phyloP scores from a whole-genome alignment of 2,113 vertebrate species.

The Cynopterus brachyotis region DNA sequence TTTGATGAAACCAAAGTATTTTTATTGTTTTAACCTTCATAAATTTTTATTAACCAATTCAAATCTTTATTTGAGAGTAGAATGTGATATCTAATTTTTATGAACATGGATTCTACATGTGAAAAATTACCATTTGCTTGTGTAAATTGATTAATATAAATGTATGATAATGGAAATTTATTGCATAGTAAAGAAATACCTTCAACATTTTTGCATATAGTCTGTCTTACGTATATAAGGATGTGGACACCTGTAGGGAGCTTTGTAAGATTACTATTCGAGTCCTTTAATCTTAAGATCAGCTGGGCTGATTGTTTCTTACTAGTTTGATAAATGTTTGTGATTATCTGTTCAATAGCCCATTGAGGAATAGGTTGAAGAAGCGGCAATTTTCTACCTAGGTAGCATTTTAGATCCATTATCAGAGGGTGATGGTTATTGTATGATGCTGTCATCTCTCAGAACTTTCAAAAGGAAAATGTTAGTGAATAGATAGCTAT shows the following conservation, averaged over 20 bases:
- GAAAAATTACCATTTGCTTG: not conserved
- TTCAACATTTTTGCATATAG: not conserved
- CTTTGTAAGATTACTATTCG: not conserved
- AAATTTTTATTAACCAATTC: conserved; percentile 7
- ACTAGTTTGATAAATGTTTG: conserved; percentile 36
- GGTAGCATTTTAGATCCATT: conserved; percentile 37
- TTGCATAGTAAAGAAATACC: not conserved
- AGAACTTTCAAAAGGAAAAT: conserved; percentile 23
- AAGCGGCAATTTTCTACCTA: conserved; percentile 59
- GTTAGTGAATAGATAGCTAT: not conserved
- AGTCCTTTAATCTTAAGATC: conserved; percentile 21
- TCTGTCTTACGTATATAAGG: not conserved
- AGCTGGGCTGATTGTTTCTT: not conserved
- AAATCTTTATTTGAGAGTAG: conserved; percentile 11
- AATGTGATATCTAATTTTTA: not conserved
- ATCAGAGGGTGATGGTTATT: not conserved
- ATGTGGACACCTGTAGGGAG: not conserved
- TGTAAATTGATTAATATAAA: not conserved
- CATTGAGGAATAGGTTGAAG: conserved; percentile 11
- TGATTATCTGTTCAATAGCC: conserved; percentile 46
- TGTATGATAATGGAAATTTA: not conserved
- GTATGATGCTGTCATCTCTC: not conserved
- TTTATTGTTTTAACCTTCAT: not conserved
- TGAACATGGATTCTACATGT: not conserved
- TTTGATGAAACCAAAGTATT: conserved; percentile 24